A percentile compares a stretch with the other conserved stretches of the same genome.
These are phyloP conservation scores for Chloroclysta siterata DNA, from an alignment of 2,888 invertebrate species.

Conservation along the genomic window DNA sequence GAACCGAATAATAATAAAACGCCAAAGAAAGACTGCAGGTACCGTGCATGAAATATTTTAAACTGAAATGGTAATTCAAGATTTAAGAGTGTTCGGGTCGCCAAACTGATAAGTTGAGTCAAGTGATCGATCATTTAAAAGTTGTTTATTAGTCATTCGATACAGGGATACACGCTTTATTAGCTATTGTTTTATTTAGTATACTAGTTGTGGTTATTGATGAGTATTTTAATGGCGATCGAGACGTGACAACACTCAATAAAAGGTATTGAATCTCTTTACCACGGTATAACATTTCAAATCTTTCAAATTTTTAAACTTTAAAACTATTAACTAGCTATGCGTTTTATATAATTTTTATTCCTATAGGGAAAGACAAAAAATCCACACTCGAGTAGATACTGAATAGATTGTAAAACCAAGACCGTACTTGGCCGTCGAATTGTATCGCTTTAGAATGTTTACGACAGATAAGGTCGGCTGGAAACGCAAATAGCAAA, in stretches of 20 bases:
- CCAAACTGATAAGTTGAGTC: slow-evolving; percentile 55
- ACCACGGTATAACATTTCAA: too few relatives aligned
- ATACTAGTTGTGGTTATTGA: slow-evolving; percentile 39
- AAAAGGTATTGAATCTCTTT: slow-evolving; percentile 18
- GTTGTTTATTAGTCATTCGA: slow-evolving; percentile 52
- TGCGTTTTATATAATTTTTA: too few relatives aligned
- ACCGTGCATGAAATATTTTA: slow-evolving; percentile 56
- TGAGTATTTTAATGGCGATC: slow-evolving; percentile 36
- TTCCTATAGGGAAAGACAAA: too few relatives aligned
- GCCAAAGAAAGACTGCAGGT: slow-evolving; percentile 56
- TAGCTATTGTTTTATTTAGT: slow-evolving; percentile 56
- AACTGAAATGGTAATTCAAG: slow-evolving; percentile 57
- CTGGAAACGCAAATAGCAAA: slow-evolving; percentile 35
- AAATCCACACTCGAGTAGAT: slow-evolving; percentile 12
- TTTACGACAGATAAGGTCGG: slow-evolving; percentile 31
- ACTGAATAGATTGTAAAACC: slow-evolving; percentile 28
- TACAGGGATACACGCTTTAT: slow-evolving; percentile 54
- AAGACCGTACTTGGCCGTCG: slow-evolving; percentile 20
- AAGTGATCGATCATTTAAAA: slow-evolving; percentile 39
- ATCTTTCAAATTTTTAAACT: too few relatives aligned
- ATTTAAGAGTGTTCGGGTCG: slow-evolving; percentile 50
- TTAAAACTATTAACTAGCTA: too few relatives aligned
- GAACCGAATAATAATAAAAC: slow-evolving; percentile 47
- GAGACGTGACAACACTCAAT: slow-evolving; percentile 25
- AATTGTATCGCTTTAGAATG: slow-evolving; percentile 28